Evolutionary conservation across 2,113 vertebrate species (phyloP).

Genomic region (Macquaria australasica): DNA sequence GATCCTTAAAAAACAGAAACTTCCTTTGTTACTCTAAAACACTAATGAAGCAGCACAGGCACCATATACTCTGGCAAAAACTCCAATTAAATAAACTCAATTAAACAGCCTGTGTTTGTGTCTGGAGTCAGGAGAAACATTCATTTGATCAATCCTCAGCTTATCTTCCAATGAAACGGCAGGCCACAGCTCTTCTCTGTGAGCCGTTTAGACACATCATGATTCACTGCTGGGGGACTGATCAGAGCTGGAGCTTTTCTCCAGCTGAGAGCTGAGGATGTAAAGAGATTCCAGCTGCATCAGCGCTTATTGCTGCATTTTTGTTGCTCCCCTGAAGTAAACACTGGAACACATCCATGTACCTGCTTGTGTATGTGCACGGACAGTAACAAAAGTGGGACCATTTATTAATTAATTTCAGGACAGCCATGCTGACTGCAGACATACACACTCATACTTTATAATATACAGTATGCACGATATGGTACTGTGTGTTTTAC

Average conservation of each 20-base stretch:
- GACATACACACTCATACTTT: background rate
- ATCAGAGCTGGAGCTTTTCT: constrained; percentile 39
- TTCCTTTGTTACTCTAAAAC: background rate
- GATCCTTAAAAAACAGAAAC: background rate
- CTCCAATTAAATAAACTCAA: constrained; percentile 14
- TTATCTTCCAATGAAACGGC: constrained; percentile 9
- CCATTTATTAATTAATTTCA: constrained; percentile 8
- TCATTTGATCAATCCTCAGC: constrained; percentile 38
- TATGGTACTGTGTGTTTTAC: background rate
- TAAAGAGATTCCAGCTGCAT: constrained; percentile 50
- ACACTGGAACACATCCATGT: constrained; percentile 28
- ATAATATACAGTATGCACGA: background rate
- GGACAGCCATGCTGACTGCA: constrained; percentile 16
- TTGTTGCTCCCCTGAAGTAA: constrained; percentile 8
- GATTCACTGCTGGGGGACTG: constrained; percentile 9
- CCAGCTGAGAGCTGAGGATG: constrained; percentile 25
- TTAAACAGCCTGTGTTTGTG: background rate
- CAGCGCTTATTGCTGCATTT: constrained; percentile 40
- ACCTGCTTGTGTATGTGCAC: background rate
- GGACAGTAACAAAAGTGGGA: background rate
- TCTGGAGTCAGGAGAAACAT: constrained; percentile 29
- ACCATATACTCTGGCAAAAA: background rate
- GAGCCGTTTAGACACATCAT: constrained; percentile 46
- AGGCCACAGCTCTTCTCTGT: background rate
- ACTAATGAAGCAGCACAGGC: background rate